Evolutionary conservation across 2,797 vertebrate species (phyloP).

Genomic region (Anas bernieri): DNA sequence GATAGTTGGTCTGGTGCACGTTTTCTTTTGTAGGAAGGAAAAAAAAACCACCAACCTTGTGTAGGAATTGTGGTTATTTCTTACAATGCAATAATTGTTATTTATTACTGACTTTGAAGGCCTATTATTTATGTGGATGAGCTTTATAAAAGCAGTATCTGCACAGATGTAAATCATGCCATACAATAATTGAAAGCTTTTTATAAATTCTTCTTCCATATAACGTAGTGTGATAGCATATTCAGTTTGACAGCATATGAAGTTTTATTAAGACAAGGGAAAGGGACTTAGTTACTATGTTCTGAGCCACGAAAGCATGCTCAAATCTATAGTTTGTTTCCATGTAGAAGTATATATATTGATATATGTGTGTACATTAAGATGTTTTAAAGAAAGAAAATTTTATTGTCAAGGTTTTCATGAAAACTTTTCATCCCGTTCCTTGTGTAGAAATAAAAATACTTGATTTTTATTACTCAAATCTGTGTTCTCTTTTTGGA

Average conservation of each 20-base stretch:
- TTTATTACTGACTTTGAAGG: neutral
- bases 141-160: neutral
- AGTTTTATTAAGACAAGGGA: neutral
- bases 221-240: neutral
- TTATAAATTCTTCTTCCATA: neutral
- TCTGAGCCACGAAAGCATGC: neutral
- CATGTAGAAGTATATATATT: neutral
- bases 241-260: neutral
- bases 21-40: neutral
- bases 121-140: neutral
- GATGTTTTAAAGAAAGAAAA: neutral
- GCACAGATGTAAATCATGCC: neutral
- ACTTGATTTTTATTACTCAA: neutral
- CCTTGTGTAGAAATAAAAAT: neutral
- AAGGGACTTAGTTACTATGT: neutral
- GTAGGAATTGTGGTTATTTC: neutral
- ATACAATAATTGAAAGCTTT: neutral
- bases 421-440: neutral
- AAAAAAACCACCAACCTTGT: too few species aligned
- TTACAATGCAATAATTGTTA: neutral
- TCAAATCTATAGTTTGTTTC: neutral
- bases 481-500: constrained; percentile 18
- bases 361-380: neutral
- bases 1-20: neutral
- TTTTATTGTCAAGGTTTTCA: neutral